phyloP scores from a whole-genome alignment of 2,888 invertebrate genomes.

The Schizaphis graminum region DNA sequence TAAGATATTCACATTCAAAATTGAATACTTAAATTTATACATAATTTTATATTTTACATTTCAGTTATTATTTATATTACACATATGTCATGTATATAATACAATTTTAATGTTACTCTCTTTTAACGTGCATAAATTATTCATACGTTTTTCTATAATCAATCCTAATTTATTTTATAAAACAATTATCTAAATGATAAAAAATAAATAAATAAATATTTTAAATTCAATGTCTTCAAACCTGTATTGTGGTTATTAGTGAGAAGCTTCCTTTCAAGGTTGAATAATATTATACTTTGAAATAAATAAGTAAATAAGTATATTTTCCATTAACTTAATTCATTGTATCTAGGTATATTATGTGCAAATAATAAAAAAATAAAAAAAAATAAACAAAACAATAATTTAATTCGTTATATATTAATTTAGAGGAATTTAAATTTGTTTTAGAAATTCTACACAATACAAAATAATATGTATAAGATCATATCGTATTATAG shows the following conservation, averaged over 20 bases:
- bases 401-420: background rate
- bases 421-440: background rate
- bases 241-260: background rate
- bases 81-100: background rate
- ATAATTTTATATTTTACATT: background rate
- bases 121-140: background rate
- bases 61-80: background rate
- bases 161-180: background rate
- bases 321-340: background rate
- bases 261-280: background rate
- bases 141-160: background rate
- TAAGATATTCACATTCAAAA: background rate
- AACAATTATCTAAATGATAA: background rate
- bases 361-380: background rate
- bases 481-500: background rate
- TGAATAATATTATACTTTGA: background rate
- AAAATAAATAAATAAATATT: background rate
- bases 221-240: background rate
- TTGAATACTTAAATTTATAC: background rate
- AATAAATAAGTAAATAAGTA: no score
- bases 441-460: background rate
- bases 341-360: background rate
- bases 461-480: background rate
- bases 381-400: background rate
- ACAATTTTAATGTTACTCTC: background rate